These are phyloP conservation scores for Carcharodon carcharias DNA, from an alignment of 2,797 vertebrate species.

Conservation along the genomic window DNA sequence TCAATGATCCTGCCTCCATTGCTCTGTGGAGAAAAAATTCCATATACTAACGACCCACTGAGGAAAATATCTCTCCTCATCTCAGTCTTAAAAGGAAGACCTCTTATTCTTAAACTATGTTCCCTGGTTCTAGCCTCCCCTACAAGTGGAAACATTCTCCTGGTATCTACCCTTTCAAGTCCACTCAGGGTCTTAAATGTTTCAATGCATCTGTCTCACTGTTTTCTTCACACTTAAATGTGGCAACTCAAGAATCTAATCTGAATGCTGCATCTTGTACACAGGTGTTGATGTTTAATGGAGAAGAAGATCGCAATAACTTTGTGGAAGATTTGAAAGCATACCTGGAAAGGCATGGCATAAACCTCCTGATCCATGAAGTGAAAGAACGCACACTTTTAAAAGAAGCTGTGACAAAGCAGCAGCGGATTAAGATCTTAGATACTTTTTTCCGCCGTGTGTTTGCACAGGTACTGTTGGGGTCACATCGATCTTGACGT, in stretches of 20 bases:
- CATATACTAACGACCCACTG: too few species aligned
- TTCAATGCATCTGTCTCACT: too few species aligned
- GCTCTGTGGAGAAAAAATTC: too few species aligned
- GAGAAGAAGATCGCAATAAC: slow-evolving; percentile 58
- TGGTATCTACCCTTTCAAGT: too few species aligned
- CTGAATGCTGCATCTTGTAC: not conserved
- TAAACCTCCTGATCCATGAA: slow-evolving; percentile 55
- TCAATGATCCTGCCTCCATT: too few species aligned
- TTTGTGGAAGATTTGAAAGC: slow-evolving; percentile 60
- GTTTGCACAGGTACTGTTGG: slow-evolving; percentile 72
- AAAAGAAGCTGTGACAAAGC: slow-evolving; percentile 72
- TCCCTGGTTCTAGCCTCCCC: too few species aligned
- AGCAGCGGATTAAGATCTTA: slow-evolving; percentile 76
- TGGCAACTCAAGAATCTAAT: not conserved
- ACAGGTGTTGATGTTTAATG: slow-evolving; percentile 81
- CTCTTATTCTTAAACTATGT: too few species aligned
- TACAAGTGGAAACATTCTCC: too few species aligned
- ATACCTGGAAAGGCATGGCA: slow-evolving; percentile 46
- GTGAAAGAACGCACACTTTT: slow-evolving; percentile 70
- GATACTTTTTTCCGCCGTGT: slow-evolving; percentile 89
- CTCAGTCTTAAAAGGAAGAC: too few species aligned
- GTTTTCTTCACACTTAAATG: not conserved
- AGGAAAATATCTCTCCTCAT: too few species aligned
- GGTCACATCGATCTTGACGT: not conserved
- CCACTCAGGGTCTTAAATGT: too few species aligned